These are phyloP conservation scores for Melipona bicolor DNA, from an alignment of 2,888 invertebrate species.

Conservation along the genomic window DNA sequence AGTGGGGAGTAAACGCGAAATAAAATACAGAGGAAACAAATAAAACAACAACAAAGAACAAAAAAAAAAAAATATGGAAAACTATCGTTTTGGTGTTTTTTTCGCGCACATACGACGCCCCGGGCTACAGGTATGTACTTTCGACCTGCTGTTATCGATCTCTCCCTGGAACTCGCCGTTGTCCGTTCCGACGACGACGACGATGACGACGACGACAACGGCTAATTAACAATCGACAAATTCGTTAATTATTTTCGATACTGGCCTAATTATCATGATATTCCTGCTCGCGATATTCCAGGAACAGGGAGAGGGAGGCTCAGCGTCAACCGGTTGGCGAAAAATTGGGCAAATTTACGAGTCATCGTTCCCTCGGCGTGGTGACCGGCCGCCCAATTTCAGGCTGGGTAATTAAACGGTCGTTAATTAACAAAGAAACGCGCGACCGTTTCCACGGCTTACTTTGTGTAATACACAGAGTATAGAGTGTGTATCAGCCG, in stretches of 20 bases:
- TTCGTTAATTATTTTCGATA: slow-evolving; percentile 30
- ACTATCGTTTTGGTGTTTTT: background rate
- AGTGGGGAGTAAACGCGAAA: background rate
- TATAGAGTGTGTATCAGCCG: too few relatives aligned
- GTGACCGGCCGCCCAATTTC: slow-evolving; percentile 28
- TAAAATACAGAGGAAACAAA: background rate
- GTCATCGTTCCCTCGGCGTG: slow-evolving; percentile 6
- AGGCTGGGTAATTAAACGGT: slow-evolving; percentile 52
- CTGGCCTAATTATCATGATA: slow-evolving; percentile 51
- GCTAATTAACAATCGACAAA: slow-evolving; percentile 46
- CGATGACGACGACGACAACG: background rate
- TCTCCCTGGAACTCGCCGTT: too few relatives aligned
- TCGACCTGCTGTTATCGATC: background rate
- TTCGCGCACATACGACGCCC: background rate
- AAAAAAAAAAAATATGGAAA: background rate
- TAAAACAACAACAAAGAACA: background rate
- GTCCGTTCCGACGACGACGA: too few relatives aligned
- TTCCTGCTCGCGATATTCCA: background rate
- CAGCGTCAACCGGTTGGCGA: background rate
- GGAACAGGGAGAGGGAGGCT: background rate
- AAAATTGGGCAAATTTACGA: slow-evolving; percentile 52
- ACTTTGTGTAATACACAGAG: slow-evolving; percentile 13
- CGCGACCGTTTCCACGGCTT: slow-evolving; percentile 30
- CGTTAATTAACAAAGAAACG: slow-evolving; percentile 58
- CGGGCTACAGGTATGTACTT: background rate